Evolutionary conservation across 2,888 invertebrate species (phyloP), one percentile per base, ranked within the genome.

Genomic region (Apodemia hepburni): DNA sequence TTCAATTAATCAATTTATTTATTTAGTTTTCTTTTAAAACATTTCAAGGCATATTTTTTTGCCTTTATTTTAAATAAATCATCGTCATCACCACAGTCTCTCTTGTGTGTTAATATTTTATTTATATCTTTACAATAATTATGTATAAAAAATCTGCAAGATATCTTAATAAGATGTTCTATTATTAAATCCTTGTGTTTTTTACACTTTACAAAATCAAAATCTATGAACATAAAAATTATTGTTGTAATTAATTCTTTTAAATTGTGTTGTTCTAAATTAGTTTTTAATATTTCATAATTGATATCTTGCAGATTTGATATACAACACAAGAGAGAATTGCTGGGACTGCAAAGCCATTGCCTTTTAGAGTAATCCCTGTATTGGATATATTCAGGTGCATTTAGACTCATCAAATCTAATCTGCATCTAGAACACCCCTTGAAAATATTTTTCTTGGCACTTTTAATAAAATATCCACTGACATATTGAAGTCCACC

Each of bases 381-480:
- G 12, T 63, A 60, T 60, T 49, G 47, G 49, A 65, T 11, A 29
- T 68, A 65, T 59, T 66, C 64, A 0, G 59, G 35, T 33, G 62
- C 51, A n/a, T 64, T 17, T 17, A 54, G 17, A 6, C 33, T 47
- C 27, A 61, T 33, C 1, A 68, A 60, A 29, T 68, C 49, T 18
- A 15, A 47, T n/a, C 64, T 65, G 42, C 69, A 69, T 22, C 42
- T 18, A 38, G 18, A 9, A 61, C 66, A 68, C 15, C 61, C 63
- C 64, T 69, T 65, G 63, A 67, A 67, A n/a, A 68, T 57, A 38
- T 62, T 63, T 66, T 66, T 65, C 51, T 66, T 64, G 35, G 59
- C 45, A 29, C 58, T 63, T 66, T 67, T 51, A 62, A 60, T 11
- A 49, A 71, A 69, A 66, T 69, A 72, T 22, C 69, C 66, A 58